Evolutionary conservation across 2,797 vertebrate genomes (phyloP), one percentile per base, ranked within the genome.

Genomic region (Oreonectes daqikongensis): DNA sequence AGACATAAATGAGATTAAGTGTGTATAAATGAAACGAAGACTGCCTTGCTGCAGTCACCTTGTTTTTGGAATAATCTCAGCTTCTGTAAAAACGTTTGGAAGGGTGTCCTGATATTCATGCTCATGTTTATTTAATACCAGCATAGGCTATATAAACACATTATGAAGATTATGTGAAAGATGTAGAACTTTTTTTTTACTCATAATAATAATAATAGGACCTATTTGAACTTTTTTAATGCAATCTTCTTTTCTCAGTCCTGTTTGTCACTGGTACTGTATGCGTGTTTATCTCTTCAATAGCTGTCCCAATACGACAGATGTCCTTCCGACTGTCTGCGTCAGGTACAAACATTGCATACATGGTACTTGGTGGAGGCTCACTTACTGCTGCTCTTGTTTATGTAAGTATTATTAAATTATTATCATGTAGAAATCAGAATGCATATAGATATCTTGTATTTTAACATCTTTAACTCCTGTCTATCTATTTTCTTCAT

Each of bases 381-480:
- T 90, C 92, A 59, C 86, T 93, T 53, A 90, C 91, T 12, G 91
- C 91, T 35, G 92, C 91, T 1, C 84, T 83, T 0, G 85, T 92
- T 75, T 93, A 93, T 59, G 91, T 93, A 81, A 90, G 92, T 87
- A 71, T 70, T 68, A 17, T 55, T 8, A 26, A 17, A 40, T 61
- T 18, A 28, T 32, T 32, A 32, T 32, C 6, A 32, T 32, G 3
- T 3, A 32, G 32, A 32, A 32, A 32, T 32, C 32, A 32, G 6
- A 15, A 46, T 46, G 12, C 1, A 15, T 14, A 46, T 15, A 46
- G n/a, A n/a, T n/a, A n/a, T n/a, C n/a, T n/a, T n/a, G n/a, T n/a
- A n/a, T n/a, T n/a, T n/a, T 20, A 67, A 10, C 42, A 26, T 53
- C 20, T 17, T 52, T 14, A 69, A 14, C 32, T 1, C 10, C 8